A percentile compares a stretch with the other conserved stretches of the same genome.
Evolutionary conservation across 2,888 invertebrate species (phyloP).

Genomic region (Melitaea athalia): DNA sequence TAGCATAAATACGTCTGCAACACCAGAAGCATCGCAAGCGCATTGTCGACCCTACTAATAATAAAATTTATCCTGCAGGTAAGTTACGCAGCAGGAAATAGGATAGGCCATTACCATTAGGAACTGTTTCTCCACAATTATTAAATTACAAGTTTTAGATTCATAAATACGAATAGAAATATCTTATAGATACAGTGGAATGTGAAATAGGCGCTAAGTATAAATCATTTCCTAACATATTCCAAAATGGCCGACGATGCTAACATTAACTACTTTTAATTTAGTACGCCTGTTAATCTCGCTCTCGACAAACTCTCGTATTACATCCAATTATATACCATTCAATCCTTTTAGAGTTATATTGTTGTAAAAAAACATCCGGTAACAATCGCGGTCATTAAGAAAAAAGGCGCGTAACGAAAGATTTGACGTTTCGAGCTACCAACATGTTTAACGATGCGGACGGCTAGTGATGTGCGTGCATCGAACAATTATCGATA

Average conservation of each 20-base stretch:
- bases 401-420: constrained; percentile 74
- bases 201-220: too few species aligned
- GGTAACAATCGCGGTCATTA: constrained; percentile 77
- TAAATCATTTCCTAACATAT: constrained; percentile 64
- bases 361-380: constrained; percentile 65
- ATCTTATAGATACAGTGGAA: too few species aligned
- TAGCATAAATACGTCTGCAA: too few species aligned
- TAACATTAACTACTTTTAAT: constrained; percentile 66
- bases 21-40: too few species aligned
- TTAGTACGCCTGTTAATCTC: constrained; percentile 68
- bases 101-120: too few species aligned
- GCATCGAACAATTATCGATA: constrained; percentile 48
- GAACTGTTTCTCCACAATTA: too few species aligned
- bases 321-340: constrained; percentile 81
- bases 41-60: too few species aligned
- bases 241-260: constrained; percentile 69
- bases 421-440: constrained; percentile 71
- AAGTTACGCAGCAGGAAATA: too few species aligned
- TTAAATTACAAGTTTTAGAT: too few species aligned
- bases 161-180: too few species aligned
- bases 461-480: constrained; percentile 34
- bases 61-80: too few species aligned
- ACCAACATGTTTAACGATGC: constrained; percentile 68
- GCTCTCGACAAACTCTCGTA: constrained; percentile 76
- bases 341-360: constrained; percentile 75